Conservation (phyloP, 2,113 vertebrate genomes). For the Phrynocephalus versicolor region DNA sequence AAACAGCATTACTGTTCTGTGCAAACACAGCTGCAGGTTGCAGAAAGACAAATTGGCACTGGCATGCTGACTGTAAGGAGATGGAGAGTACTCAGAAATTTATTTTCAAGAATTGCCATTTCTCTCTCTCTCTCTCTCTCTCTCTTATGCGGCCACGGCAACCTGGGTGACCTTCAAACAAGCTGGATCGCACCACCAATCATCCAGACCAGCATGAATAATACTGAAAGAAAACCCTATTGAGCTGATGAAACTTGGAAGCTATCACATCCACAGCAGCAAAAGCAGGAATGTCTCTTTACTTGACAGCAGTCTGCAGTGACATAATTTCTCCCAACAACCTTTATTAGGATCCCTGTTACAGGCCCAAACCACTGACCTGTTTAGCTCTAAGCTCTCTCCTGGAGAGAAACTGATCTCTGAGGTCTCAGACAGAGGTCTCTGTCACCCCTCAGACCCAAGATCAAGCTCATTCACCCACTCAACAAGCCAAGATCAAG, state of each 20-base stretch:
- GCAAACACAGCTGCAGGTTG: neutral
- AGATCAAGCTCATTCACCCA: too few relatives aligned
- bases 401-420: neutral
- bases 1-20: neutral
- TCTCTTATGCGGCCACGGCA: neutral
- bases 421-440: neutral
- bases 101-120: neutral
- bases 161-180: neutral
- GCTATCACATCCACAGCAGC: neutral
- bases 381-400: neutral
- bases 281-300: neutral
- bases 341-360: neutral
- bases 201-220: too few relatives aligned
- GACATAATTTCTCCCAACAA: neutral
- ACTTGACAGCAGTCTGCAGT: neutral
- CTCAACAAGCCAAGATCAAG: too few relatives aligned
- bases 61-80: neutral
- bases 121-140: neutral
- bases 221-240: neutral
- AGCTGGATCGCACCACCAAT: neutral
- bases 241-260: neutral
- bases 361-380: neutral
- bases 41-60: slow-evolving; percentile 5
- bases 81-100: neutral
- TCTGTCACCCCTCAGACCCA: neutral